Base-by-base conservation (phyloP, 2,797 vertebrate genomes). In the Lophius americanus region DNA sequence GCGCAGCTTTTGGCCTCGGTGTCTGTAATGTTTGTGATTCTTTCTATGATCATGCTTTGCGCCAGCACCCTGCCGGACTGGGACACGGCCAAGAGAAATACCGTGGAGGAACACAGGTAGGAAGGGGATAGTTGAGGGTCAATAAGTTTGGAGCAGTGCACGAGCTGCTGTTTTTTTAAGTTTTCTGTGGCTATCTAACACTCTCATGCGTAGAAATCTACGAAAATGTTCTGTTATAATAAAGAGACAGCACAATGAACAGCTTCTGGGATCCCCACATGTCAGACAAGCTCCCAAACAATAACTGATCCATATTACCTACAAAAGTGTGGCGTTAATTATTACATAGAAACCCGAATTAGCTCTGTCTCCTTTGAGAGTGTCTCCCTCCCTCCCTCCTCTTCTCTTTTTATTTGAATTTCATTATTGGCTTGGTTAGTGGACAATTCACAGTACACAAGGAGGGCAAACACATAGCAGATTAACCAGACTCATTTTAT, bases 21-120 rank as follows among this genome's bases (percentile, higher is more conserved):
- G 72, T 99, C 98, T 4, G 95, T 99, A 63, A 93, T 99, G 58
- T 98, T 99, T 83, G 97, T 99, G 68, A 95, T 99, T 42, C 91
- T 98, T 79, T 99, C 98, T 68, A 98, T 99, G 98, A 94, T 98
- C 73, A 96, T 99, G 86, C 89, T 99, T 81, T 99, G 97, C 64
- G 96, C 96, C 47, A 98, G 98, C 92, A 99, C 98, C 7, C 89
- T 99, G 79, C 98, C 98, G 7, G 97, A 99, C 88, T 98, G 98
- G 97, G 95, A 98, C 77, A 95, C 95, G 9, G 96, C 96, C 37
- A 96, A 98, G 91, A 96, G 95, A 81, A 95, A 91, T 73, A 95
- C 95, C 53, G 89, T 95, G 90, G 97, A 98, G 86, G 98, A 98
- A 89, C 96, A 98, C 95, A 98, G 96, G 98, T 98, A 96, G 91